Evolutionary conservation across 2,113 vertebrate species (phyloP), one percentile per base, ranked within the genome.

Genomic region (Lamprologus lemairii): DNA sequence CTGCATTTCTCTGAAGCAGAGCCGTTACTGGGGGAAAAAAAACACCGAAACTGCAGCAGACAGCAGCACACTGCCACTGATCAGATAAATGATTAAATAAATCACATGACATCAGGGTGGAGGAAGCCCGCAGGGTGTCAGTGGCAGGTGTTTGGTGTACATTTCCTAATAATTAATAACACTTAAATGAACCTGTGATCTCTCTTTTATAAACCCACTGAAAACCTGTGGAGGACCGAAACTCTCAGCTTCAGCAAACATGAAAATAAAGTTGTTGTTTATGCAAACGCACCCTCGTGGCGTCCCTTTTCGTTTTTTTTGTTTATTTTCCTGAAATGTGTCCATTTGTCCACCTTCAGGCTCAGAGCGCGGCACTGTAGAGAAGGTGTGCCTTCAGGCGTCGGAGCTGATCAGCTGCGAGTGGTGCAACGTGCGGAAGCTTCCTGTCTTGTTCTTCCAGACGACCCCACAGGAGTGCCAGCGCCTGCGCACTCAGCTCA

Each of bases 371-470:
- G 83, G 92, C 45, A 95, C 94, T 42, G 45, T 96, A 31, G 94
- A 97, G 93, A 96, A 96, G 26, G 95, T 99, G 78, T 96, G 94
- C 73, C 96, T 99, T 31, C 95, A 95, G 91, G 96, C 98, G 19
- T 97, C 98, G 16, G 98, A 98, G 93, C 96, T 99, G 91, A 97
- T 97, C 86, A 97, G 97, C 95, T 99, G 98, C 83, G 99, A 99
- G 95, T 99, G 98, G 98, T 99, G 99, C 94, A 96, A 95, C 84
- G 97, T 97, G 37, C 94, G 97, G 79, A 99, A 99, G 91, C 95
- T 99, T 37, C 98, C 99, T 4, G 98, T 99, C 28, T 94, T 99
- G 68, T 99, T 99, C 93, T 97, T 99, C 65, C 98, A 99, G 94
- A 98, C 98, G 9, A 86, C 95, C 4, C 94, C 96, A 6, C 82